These are phyloP conservation scores for Caenorhabditis inopinata DNA, from an alignment of 1,140 invertebrate genomes.

Conservation along the genomic window DNA sequence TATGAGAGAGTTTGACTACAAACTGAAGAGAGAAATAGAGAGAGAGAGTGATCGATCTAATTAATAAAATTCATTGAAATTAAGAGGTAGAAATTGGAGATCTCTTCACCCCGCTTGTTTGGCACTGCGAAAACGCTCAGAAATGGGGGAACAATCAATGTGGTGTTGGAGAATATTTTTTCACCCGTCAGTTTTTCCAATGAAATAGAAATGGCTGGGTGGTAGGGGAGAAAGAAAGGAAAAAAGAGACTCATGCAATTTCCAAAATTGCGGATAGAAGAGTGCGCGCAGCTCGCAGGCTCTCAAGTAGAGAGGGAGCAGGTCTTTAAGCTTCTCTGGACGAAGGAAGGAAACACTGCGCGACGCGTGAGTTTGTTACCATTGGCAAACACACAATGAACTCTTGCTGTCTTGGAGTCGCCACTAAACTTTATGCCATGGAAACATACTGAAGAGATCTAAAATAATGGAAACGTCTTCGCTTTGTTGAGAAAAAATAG, in stretches of 20 bases:
- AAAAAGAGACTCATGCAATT: slow-evolving; percentile 26
- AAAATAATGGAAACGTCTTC: no score
- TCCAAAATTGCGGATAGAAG: slow-evolving; percentile 20
- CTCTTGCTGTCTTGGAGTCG: not conserved
- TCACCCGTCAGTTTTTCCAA: slow-evolving; percentile 2
- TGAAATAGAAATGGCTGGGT: slow-evolving; percentile 2
- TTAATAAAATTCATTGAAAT: not conserved
- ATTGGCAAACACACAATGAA: not conserved
- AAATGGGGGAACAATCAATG: slow-evolving; percentile 19
- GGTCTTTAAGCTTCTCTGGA: not conserved
- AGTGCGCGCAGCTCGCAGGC: not conserved
- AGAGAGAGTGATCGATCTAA: not conserved
- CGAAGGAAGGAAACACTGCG: slow-evolving; percentile 18
- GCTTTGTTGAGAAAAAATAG: not conserved
- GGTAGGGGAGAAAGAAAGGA: not conserved
- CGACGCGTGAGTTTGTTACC: slow-evolving; percentile 12
- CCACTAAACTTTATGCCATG: no score
- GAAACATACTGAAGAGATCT: no score
- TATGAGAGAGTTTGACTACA: no score
- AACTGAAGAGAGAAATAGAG: not conserved
- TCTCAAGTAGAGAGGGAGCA: not conserved
- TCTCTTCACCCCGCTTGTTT: no score
- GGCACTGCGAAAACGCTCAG: not conserved
- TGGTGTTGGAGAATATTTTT: slow-evolving; percentile 11
- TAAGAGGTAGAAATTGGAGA: not conserved